Evolutionary conservation across 2,797 vertebrate genomes (phyloP).

Genomic region (Pipistrellus nathusii): DNA sequence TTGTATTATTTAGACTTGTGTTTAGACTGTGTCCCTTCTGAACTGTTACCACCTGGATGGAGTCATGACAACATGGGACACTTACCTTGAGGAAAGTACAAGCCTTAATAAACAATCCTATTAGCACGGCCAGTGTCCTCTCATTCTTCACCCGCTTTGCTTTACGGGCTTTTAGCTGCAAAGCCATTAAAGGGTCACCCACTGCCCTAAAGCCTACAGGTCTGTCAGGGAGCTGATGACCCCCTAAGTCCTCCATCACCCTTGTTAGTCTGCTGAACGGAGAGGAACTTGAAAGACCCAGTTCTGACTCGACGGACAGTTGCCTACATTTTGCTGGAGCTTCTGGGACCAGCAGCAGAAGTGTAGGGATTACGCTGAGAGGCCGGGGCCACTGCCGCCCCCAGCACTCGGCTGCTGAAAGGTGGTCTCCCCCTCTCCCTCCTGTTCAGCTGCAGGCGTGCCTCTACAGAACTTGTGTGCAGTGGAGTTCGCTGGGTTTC

Average conservation of each 20-base stretch:
- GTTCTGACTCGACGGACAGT: too few relatives aligned
- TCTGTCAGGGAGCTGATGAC: accelerated
- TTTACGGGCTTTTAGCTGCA: background rate
- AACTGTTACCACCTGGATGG: constrained; percentile 89
- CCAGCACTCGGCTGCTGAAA: background rate
- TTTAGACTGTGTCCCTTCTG: constrained; percentile 89
- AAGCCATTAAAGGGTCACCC: background rate
- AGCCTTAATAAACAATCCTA: constrained; percentile 96
- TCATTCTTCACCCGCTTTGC: constrained; percentile 78
- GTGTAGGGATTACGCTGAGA: background rate
- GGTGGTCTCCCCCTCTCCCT: background rate
- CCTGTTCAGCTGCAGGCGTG: background rate
- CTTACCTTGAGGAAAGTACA: constrained; percentile 92
- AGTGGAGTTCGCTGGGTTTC: background rate
- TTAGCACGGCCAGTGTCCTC: constrained; percentile 89
- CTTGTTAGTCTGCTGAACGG: background rate
- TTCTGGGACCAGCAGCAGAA: background rate
- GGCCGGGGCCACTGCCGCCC: background rate
- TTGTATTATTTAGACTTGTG: constrained; percentile 91
- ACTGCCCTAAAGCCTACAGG: accelerated
- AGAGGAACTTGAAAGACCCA: background rate
- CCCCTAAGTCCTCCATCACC: background rate
- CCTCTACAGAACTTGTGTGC: background rate
- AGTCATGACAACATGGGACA: constrained; percentile 89
- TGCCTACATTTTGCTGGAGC: background rate